phyloP scores from a whole-genome alignment of 2,888 invertebrate species.

The Cecidostiba fungosa region DNA sequence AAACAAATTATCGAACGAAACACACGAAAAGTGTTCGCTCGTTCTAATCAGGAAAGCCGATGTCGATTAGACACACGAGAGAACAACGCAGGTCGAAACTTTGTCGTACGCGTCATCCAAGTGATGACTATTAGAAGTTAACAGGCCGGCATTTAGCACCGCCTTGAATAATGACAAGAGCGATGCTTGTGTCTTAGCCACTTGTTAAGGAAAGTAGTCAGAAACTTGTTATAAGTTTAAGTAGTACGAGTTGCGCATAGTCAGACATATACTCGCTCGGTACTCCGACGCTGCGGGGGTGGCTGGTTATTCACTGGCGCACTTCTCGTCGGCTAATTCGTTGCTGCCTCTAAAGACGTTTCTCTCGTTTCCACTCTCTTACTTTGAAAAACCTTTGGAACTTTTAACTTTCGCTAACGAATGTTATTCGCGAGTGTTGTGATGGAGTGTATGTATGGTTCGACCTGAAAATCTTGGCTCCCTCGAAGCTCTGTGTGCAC shows the following conservation, averaged over 20 bases:
- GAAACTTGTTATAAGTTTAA: conserved; percentile 63
- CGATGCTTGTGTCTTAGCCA: conserved; percentile 59
- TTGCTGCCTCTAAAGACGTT: conserved; percentile 6
- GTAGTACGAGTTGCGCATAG: conserved; percentile 51
- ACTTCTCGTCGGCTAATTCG: conserved; percentile 12
- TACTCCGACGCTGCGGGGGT: neutral
- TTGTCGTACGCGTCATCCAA: conserved; percentile 15
- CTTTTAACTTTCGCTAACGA: neutral
- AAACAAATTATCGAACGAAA: neutral
- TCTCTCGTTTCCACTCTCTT: neutral
- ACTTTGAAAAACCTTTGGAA: neutral
- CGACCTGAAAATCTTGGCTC: too few species aligned
- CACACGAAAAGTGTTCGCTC: neutral
- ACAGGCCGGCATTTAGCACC: conserved; percentile 51
- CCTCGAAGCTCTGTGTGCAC: too few species aligned
- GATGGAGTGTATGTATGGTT: too few species aligned
- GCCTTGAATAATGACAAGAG: conserved; percentile 59
- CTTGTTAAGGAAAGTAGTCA: conserved; percentile 62
- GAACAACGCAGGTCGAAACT: conserved; percentile 18
- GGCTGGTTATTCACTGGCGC: conserved; percentile 26
- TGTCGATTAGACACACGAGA: neutral
- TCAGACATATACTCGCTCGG: conserved; percentile 30
- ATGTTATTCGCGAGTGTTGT: neutral
- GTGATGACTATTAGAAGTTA: conserved; percentile 57
- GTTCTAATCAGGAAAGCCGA: neutral